phyloP scores from a whole-genome alignment of 2,113 vertebrate species.

The Notothenia rossii region DNA sequence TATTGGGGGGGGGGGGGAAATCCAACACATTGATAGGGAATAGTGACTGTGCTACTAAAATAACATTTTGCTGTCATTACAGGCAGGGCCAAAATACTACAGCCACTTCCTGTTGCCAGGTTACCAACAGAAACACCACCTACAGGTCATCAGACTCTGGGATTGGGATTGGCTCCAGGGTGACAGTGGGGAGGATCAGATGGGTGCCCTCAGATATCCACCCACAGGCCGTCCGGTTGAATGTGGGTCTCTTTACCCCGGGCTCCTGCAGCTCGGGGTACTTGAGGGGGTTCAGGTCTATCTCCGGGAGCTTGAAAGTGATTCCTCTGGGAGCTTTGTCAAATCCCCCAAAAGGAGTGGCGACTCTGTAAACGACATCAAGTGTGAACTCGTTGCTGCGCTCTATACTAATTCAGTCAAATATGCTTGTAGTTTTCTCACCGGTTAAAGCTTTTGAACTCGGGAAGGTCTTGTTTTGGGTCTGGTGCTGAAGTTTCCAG shows the following conservation, averaged over 20 bases:
- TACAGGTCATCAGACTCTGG: slow-evolving; percentile 97
- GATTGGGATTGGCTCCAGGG: slow-evolving; percentile 81
- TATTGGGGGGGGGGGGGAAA: slow-evolving; percentile 18
- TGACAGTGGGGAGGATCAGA: slow-evolving; percentile 87
- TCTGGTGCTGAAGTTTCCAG: slow-evolving; percentile 87
- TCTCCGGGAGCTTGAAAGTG: slow-evolving; percentile 95
- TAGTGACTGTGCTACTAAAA: not conserved
- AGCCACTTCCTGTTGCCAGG: slow-evolving; percentile 6
- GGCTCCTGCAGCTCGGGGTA: slow-evolving; percentile 91
- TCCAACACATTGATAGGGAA: not conserved
- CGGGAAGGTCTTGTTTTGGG: slow-evolving; percentile 85
- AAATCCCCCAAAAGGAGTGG: slow-evolving; percentile 96
- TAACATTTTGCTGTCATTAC: not conserved
- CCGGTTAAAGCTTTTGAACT: slow-evolving; percentile 97
- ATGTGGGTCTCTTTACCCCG: slow-evolving; percentile 89
- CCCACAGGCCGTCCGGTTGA: slow-evolving; percentile 96
- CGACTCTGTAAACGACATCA: slow-evolving; percentile 86
- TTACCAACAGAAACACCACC: slow-evolving; percentile 11
- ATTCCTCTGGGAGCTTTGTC: slow-evolving; percentile 94
- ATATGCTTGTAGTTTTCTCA: slow-evolving; percentile 62
- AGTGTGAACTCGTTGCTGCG: not conserved
- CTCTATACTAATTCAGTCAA: not conserved
- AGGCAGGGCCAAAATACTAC: not conserved
- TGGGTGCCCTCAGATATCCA: slow-evolving; percentile 93
- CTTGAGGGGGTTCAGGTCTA: slow-evolving; percentile 87